phyloP scores from a whole-genome alignment of 2,113 vertebrate species.

The Carettochelys insculpta region DNA sequence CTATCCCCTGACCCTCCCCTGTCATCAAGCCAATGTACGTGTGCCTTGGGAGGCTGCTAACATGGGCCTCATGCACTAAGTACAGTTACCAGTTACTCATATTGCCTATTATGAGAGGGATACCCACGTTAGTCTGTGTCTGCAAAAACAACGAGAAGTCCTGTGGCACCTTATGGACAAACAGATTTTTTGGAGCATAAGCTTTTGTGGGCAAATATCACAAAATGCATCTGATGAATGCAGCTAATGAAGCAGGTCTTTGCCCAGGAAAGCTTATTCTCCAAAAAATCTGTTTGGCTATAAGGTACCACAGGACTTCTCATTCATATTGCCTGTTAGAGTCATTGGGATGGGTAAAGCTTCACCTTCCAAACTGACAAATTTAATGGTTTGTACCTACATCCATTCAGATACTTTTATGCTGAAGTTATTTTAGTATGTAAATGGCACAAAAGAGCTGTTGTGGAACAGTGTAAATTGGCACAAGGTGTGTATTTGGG shows the following conservation, averaged over 20 bases:
- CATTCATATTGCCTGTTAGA: background rate
- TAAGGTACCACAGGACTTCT: no score
- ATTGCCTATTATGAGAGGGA: background rate
- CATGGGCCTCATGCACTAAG: background rate
- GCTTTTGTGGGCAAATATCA: no score
- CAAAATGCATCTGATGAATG: no score
- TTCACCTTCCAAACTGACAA: background rate
- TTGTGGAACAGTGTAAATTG: slow-evolving; percentile 29
- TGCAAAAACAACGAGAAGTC: no score
- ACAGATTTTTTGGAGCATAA: no score
- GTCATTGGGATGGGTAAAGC: background rate
- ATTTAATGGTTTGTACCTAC: slow-evolving; percentile 7
- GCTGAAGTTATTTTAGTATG: background rate
- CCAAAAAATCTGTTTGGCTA: no score
- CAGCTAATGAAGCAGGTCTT: no score
- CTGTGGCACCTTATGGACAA: no score
- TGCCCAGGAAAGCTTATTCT: no score
- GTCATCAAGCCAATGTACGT: no score
- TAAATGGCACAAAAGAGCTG: background rate
- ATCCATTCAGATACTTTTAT: background rate
- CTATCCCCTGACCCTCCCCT: no score
- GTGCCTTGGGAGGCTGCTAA: background rate
- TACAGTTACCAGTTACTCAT: rapidly evolving
- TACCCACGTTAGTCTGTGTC: no score
- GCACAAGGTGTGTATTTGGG: slow-evolving; percentile 11